Percentiles rank a stretch among this genome's conserved stretches.
phyloP scores from a whole-genome alignment of 1,140 invertebrate genomes.

The Solen grandis region DNA sequence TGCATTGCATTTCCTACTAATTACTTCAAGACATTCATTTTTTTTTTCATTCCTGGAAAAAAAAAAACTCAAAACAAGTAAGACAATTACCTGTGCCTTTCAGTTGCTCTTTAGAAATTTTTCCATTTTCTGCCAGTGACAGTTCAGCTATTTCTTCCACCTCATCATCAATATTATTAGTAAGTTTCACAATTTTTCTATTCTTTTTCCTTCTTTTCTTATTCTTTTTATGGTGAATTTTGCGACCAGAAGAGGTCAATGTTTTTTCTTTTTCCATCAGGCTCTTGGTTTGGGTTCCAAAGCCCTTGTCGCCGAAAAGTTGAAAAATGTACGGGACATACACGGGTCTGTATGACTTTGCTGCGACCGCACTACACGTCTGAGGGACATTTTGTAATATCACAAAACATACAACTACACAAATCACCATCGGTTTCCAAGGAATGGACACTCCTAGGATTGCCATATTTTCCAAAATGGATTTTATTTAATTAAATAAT shows the following conservation, averaged over 20 bases:
- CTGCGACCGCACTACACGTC: too few relatives aligned
- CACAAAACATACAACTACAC: too few relatives aligned
- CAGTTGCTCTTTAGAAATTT: neutral
- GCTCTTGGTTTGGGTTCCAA: conserved; percentile 38
- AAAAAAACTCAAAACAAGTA: too few relatives aligned
- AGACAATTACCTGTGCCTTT: neutral
- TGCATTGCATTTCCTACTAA: too few relatives aligned
- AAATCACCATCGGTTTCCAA: too few relatives aligned
- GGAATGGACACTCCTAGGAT: too few relatives aligned
- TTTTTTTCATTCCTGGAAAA: too few relatives aligned
- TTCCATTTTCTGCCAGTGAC: neutral
- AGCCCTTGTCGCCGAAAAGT: conserved; percentile 53
- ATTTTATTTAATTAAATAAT: too few relatives aligned
- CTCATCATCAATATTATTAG: neutral
- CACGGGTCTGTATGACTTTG: conserved; percentile 2
- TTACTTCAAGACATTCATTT: too few relatives aligned
- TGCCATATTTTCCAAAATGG: too few relatives aligned
- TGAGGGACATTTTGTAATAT: too few relatives aligned
- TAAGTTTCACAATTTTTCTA: neutral
- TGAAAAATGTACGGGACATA: conserved; percentile 53
- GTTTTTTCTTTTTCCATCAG: neutral
- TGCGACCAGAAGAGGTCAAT: neutral
- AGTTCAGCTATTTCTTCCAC: neutral
- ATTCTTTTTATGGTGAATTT: neutral
- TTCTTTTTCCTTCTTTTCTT: neutral